A percentile compares a stretch with the other conserved stretches of the same genome.
phyloP scores from a whole-genome alignment of 2,888 invertebrate genomes.

The Eilema caniola region DNA sequence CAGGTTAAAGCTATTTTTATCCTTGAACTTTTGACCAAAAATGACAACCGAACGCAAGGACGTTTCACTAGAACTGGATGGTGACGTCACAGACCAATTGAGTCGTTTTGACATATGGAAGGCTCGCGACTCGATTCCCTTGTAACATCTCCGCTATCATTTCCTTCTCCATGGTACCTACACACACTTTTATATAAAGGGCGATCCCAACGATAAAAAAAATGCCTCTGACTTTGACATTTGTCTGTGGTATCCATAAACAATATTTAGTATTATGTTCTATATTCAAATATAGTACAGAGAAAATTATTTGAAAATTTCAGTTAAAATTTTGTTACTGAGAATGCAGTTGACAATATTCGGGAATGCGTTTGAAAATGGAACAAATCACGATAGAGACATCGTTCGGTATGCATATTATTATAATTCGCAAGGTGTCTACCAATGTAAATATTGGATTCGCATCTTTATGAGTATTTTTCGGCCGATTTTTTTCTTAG shows the following conservation, averaged over 20 bases:
- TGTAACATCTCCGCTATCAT: too few species aligned
- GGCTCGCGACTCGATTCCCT: too few species aligned
- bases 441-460: conserved; percentile 55
- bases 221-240: neutral
- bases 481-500: conserved; percentile 69
- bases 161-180: too few species aligned
- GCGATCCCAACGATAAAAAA: too few species aligned
- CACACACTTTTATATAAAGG: too few species aligned
- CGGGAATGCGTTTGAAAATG: neutral
- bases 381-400: neutral
- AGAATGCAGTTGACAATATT: neutral
- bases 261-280: conserved; percentile 14
- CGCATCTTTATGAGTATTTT: conserved; percentile 56
- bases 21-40: too few species aligned
- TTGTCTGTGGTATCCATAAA: conserved; percentile 22
- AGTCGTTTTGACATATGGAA: too few species aligned
- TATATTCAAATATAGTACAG: conserved; percentile 21
- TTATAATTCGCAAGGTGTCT: conserved; percentile 41
- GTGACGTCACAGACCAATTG: too few species aligned
- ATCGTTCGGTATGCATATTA: conserved; percentile 10
- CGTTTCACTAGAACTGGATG: too few species aligned
- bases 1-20: too few species aligned
- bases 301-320: neutral
- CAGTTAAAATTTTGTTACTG: too few species aligned
- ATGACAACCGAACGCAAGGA: too few species aligned